A percentile compares a stretch with the other conserved stretches of the same genome.
Conservation (phyloP, 2,113 vertebrate species). For the Phyllostomus hastatus region DNA sequence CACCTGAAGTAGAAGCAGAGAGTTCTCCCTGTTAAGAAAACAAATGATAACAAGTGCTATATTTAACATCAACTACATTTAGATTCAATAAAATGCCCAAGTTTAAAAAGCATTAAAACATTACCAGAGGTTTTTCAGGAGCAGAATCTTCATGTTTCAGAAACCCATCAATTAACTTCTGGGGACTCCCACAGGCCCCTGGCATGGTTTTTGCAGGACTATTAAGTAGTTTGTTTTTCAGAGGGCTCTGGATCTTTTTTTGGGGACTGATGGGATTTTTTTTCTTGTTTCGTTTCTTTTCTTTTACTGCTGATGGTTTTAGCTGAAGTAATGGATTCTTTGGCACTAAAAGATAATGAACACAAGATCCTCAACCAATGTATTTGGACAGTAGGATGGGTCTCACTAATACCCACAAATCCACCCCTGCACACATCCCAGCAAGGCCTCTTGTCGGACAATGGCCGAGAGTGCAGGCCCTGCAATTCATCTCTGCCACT, state of each 20-base stretch:
- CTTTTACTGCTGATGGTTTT: slow-evolving; percentile 83
- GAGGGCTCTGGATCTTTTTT: slow-evolving; percentile 88
- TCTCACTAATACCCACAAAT: background rate
- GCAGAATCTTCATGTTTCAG: slow-evolving; percentile 82
- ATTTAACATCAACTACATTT: background rate
- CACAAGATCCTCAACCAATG: background rate
- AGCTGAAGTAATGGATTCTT: slow-evolving; percentile 89
- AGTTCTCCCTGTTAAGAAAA: slow-evolving; percentile 82
- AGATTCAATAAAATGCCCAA: background rate
- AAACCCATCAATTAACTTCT: slow-evolving; percentile 83
- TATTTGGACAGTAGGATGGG: rapidly evolving
- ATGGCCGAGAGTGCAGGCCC: background rate
- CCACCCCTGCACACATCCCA: rapidly evolving
- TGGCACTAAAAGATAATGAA: slow-evolving; percentile 78
- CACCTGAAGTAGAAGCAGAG: slow-evolving; percentile 81
- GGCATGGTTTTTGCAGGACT: slow-evolving; percentile 84
- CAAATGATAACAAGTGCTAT: background rate
- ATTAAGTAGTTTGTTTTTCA: slow-evolving; percentile 83
- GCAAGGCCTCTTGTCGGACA: background rate
- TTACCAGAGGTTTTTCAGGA: slow-evolving; percentile 83
- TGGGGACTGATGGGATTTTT: slow-evolving; percentile 85
- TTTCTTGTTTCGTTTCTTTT: slow-evolving; percentile 89
- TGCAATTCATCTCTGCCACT: background rate
- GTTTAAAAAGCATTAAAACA: background rate
- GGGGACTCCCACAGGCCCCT: slow-evolving; percentile 78